phyloP scores from a whole-genome alignment of 1,140 invertebrate genomes.

The Calycopis cecrops region DNA sequence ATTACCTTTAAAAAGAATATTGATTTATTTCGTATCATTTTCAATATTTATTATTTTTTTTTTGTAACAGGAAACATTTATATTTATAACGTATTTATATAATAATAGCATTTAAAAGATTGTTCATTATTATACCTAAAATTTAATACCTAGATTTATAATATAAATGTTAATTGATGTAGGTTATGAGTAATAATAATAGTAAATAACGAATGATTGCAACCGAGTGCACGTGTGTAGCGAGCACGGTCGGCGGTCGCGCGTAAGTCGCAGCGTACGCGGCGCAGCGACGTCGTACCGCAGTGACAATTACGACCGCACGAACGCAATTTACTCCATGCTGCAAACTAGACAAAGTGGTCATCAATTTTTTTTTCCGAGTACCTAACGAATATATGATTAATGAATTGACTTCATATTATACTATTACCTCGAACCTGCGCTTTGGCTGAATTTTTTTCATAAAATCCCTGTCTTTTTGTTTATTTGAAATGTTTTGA shows the following conservation, averaged over 20 bases:
- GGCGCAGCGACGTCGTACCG: conserved; percentile 24
- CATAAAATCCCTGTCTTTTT: conserved; percentile 68
- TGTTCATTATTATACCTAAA: conserved; percentile 76
- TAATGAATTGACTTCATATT: conserved; percentile 74
- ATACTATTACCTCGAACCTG: conserved; percentile 71
- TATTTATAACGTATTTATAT: conserved; percentile 77
- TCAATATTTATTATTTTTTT: conserved; percentile 64
- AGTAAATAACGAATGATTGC: conserved; percentile 70
- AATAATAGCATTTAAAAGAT: conserved; percentile 76
- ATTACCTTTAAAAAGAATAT: conserved; percentile 74
- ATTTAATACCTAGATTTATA: conserved; percentile 74
- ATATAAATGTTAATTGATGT: conserved; percentile 75
- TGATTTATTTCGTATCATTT: conserved; percentile 75
- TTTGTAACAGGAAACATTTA: conserved; percentile 77
- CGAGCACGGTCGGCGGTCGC: conserved; percentile 27
- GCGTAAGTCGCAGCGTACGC: conserved; percentile 31
- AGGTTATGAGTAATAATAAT: conserved; percentile 72
- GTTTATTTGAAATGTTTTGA: conserved; percentile 60
- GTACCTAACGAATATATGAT: conserved; percentile 73
- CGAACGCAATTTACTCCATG: conserved; percentile 19
- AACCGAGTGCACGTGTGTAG: conserved; percentile 61
- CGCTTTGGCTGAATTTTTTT: conserved; percentile 59
- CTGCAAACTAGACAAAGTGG: conserved; percentile 56
- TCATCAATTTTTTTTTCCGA: conserved; percentile 37
- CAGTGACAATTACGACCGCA: conserved; percentile 19